Evolutionary conservation across 2,797 vertebrate genomes (phyloP), one percentile per base, ranked within the genome.

Genomic region (Cynopterus sphinx): DNA sequence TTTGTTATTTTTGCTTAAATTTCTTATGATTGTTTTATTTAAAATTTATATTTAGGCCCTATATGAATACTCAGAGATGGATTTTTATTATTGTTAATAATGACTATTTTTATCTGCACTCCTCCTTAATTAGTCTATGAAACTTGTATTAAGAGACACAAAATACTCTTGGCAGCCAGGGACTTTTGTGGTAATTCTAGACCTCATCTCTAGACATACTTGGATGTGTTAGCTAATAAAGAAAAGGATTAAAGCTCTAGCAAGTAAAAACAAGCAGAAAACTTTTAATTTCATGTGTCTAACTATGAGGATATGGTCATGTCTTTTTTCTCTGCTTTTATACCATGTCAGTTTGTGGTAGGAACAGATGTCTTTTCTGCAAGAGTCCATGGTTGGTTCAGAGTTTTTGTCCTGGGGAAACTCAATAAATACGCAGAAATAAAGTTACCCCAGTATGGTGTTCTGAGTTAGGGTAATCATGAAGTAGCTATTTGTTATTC

Each of bases 11-110:
- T 87, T 83, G 19, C 63, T 57, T 70, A 70, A 75, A 65, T 70
- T 68, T 82, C 53, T 59, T 59, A n/a, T 59, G 31, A 75, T 28
- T 63, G 3, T 77, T 79, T 87, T 41, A 82, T 26, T 78, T 75
- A 74, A 78, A 46, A 70, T 53, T 36, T 84, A 70, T 59, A 84
- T 74, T 67, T 90, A 51, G 41, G 51, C 39, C 59, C 67, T 81
- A 82, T 46, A 55, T 28, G 41, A 49, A 31, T n/a, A 49, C n/a
- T 22, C 31, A 68, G 82, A 78, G 57, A 95, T 73, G 55, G 92
- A 59, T 94, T 95, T 96, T 81, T 91, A 87, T 96, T 91, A 74
- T 93, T 85, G 63, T 41, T 51, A 95, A 95, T 87, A 43, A 70
- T 95, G 55, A 39, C 71, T 90, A 36, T 96, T 96, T 97, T 95